These are phyloP conservation scores for Eudasyphora cyanicolor DNA, from an alignment of 2,888 invertebrate species.

Conservation along the genomic window DNA sequence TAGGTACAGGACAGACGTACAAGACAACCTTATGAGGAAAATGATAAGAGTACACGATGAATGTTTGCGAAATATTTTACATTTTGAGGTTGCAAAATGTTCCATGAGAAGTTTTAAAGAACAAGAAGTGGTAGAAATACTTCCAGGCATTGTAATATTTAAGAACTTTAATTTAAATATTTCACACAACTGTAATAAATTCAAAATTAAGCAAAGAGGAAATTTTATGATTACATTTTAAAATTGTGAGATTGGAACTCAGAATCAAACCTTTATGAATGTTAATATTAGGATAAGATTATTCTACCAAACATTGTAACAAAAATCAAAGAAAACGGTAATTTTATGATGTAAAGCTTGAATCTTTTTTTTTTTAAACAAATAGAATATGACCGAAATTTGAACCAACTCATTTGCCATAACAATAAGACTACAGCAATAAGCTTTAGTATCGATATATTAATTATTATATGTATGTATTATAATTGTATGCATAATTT, in stretches of 20 bases:
- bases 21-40: constrained; percentile 10
- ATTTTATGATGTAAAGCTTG: constrained; percentile 1
- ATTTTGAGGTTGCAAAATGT: constrained; percentile 28
- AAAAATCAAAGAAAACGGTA: constrained; percentile 15
- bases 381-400: too few species aligned
- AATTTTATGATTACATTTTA: constrained; percentile 30
- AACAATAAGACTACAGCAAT: not conserved
- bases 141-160: constrained; percentile 31
- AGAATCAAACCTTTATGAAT: not conserved
- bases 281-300: not conserved
- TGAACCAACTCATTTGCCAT: not conserved
- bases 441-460: not conserved
- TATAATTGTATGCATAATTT: not conserved
- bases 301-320: not conserved
- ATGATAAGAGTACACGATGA: constrained; percentile 12
- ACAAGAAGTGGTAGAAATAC: not conserved
- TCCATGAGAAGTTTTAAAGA: constrained; percentile 1
- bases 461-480: not conserved
- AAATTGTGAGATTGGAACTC: not conserved
- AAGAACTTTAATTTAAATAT: constrained; percentile 20
- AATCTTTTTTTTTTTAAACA: constrained; percentile 22
- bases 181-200: constrained; percentile 30
- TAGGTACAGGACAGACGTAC: not conserved
- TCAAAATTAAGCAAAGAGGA: constrained; percentile 16
- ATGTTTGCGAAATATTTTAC: constrained; percentile 19